Evolutionary conservation across 2,113 vertebrate genomes (phyloP).

Genomic region (Colius striatus): DNA sequence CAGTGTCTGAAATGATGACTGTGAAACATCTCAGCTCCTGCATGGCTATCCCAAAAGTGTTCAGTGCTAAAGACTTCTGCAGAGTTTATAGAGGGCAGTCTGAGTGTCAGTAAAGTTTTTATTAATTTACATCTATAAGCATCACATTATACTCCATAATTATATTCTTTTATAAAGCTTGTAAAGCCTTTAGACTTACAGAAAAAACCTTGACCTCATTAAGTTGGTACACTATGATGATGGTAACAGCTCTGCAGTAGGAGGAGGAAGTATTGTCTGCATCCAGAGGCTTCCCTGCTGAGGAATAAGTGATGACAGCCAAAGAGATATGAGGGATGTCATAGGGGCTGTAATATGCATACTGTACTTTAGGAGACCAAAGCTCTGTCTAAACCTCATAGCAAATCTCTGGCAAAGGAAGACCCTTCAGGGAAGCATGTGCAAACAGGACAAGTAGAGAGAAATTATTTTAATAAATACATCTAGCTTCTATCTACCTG

Average conservation of each 20-base stretch:
- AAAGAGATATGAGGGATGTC: accelerated
- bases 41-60: not conserved
- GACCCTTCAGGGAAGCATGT: not conserved
- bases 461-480: not conserved
- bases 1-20: not conserved
- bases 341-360: not conserved
- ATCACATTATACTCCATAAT: not conserved
- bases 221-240: not conserved
- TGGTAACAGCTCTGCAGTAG: not conserved
- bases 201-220: not conserved
- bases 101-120: not conserved
- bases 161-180: not conserved
- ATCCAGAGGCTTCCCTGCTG: not conserved
- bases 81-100: not conserved
- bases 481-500: not conserved
- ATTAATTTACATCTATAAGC: not conserved
- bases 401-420: not conserved
- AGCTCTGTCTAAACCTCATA: not conserved
- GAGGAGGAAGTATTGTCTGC: not conserved
- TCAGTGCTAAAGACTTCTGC: not conserved
- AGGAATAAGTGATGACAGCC: not conserved
- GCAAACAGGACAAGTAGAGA: not conserved
- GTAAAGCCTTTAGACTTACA: not conserved
- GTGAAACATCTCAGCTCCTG: not conserved
- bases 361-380: not conserved